Base-by-base conservation (phyloP, 64 coral and sea anemone genomes). In the Cladopsammia gracilis region DNA sequence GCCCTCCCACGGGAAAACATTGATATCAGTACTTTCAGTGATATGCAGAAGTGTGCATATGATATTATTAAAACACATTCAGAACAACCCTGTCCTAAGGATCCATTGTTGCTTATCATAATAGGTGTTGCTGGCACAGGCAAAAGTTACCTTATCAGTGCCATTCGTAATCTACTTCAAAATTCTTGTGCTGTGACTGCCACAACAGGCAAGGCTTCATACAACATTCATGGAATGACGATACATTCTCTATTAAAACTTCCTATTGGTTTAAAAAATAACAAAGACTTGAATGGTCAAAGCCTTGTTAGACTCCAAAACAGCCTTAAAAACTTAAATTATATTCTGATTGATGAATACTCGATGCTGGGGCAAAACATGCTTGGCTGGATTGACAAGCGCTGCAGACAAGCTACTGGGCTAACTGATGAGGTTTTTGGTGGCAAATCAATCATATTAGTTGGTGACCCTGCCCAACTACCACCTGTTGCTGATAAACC, bases 1-100 rank as follows among this genome's bases (percentile, higher is more conserved):
- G 48, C 71, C 46, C 46, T 48, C 48, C 48, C 71, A 74, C 46
- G 34, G 45, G 11, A 74, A 74, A 74, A 74, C 48, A 43, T 74
- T 49, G 71, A n/a, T n/a, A 11, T 74, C 52, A 88, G 85, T 76
- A 85, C 78, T 84, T 85, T 92, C 58, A 92, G 54, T 92, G 90
- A 83, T 71, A 92, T 92, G 89, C 68, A 74, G 48, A 74, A 74
- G 44, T 43, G 18, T 65, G 82, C 58, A 86, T 86, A 86, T 86
- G 82, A 86, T 67, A 64, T 71, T 52, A 64, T 87, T 72, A 87
- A 23, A 43, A 47, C 85, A 49, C 64, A 87, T 73, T 64, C 53
- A 72, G 15, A 18, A 53, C 46, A 72, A 51, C 70, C 64, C 52
- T 57, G 49, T 54, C 71, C 71, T 74, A 87, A 87, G 43, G 70